Conservation (phyloP, 2,888 invertebrate genomes). For the Dasypogon diadema region DNA sequence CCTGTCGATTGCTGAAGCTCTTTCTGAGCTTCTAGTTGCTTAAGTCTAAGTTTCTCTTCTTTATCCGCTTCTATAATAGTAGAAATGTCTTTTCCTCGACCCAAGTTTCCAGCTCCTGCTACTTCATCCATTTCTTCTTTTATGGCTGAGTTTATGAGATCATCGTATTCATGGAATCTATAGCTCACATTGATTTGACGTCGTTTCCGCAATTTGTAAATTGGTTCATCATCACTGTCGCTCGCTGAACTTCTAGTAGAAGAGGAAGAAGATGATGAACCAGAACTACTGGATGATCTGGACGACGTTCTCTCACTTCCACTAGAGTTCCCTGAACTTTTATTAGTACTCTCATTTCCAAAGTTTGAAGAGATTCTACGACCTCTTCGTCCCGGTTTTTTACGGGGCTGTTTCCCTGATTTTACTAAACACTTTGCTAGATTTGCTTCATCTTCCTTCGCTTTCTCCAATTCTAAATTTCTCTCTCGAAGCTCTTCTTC, state of each 20-base stretch:
- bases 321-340: slow-evolving; percentile 55
- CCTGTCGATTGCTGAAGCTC: background rate
- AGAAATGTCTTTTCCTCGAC: slow-evolving; percentile 92
- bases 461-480: slow-evolving; percentile 58
- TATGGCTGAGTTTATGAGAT: slow-evolving; percentile 93
- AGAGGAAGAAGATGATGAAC: slow-evolving; percentile 54
- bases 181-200: slow-evolving; percentile 85
- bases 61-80: slow-evolving; percentile 86
- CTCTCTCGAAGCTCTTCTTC: slow-evolving; percentile 60
- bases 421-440: slow-evolving; percentile 60
- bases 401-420: slow-evolving; percentile 59
- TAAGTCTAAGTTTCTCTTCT: slow-evolving; percentile 72
- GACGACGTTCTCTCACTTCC: slow-evolving; percentile 58
- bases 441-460: too few relatives aligned
- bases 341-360: background rate
- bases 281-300: slow-evolving; percentile 58
- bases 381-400: slow-evolving; percentile 55
- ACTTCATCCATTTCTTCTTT: slow-evolving; percentile 82
- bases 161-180: slow-evolving; percentile 93
- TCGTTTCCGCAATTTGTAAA: slow-evolving; percentile 86
- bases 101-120: slow-evolving; percentile 83
- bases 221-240: slow-evolving; percentile 76
- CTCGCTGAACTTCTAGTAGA: slow-evolving; percentile 60
- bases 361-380: slow-evolving; percentile 32
- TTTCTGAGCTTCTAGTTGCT: slow-evolving; percentile 58